Percentiles rank a stretch among this genome's conserved stretches.
These are phyloP conservation scores for Anagrus nilaparvatae DNA, from an alignment of 1,140 invertebrate genomes.

Conservation along the genomic window DNA sequence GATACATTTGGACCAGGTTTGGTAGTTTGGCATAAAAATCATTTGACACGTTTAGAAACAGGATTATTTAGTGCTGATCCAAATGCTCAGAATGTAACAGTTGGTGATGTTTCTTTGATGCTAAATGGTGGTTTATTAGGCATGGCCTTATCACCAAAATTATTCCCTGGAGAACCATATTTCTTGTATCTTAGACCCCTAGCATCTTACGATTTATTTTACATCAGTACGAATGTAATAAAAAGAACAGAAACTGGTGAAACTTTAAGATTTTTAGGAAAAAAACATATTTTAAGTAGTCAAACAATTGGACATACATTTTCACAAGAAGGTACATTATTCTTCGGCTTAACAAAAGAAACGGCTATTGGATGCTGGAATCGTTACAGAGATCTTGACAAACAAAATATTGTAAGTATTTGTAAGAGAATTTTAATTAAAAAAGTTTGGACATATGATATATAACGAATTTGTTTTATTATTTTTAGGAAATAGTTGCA, in stretches of 20 bases:
- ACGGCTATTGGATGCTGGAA: background rate
- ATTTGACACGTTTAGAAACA: background rate
- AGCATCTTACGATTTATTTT: background rate
- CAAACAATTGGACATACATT: constrained; percentile 1
- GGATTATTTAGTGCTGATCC: background rate
- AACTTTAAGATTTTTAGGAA: background rate
- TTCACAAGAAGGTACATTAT: background rate
- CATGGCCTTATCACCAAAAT: background rate
- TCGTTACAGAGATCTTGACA: background rate
- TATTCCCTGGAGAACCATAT: background rate
- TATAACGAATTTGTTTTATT: background rate
- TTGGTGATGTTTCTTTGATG: background rate
- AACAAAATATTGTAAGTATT: background rate
- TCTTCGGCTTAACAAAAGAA: background rate
- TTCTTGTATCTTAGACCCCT: background rate
- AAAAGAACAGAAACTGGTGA: background rate
- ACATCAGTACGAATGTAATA: background rate
- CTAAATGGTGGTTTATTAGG: background rate
- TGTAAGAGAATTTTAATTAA: background rate
- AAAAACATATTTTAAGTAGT: background rate
- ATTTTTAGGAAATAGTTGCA: background rate
- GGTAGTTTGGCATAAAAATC: background rate
- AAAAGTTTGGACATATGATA: background rate
- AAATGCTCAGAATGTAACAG: background rate
- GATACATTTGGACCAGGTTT: background rate